phyloP scores from a whole-genome alignment of 1,140 invertebrate genomes.

The Heliothis subflexa region DNA sequence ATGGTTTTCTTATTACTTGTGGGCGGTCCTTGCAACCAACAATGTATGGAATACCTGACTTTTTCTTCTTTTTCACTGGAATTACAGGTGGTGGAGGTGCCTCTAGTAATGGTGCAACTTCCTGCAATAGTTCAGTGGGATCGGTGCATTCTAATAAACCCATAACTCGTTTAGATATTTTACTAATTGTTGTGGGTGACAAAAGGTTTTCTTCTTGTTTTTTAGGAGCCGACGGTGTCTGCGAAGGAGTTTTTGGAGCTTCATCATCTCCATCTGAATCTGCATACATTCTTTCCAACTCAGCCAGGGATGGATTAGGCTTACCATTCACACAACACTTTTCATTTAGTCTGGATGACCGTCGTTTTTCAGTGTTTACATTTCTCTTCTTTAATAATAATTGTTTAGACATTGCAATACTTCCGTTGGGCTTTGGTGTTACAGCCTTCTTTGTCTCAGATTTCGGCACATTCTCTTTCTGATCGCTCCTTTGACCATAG shows the following conservation, averaged over 20 bases:
- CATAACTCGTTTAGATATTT: neutral
- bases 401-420: constrained; percentile 54
- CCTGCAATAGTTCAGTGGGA: constrained; percentile 6
- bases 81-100: constrained; percentile 42
- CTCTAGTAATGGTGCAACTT: constrained; percentile 24
- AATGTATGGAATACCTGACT: constrained; percentile 47
- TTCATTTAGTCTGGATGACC: neutral
- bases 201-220: neutral
- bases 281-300: constrained; percentile 60
- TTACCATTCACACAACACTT: constrained; percentile 44
- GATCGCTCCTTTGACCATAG: neutral
- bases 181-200: constrained; percentile 5
- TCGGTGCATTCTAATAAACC: neutral
- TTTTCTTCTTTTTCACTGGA: constrained; percentile 50
- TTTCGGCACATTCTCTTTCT: constrained; percentile 31
- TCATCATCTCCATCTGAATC: constrained; percentile 51
- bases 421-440: constrained; percentile 11
- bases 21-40: constrained; percentile 50
- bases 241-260: neutral
- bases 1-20: constrained; percentile 35
- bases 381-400: constrained; percentile 32
- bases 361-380: neutral
- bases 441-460: neutral
- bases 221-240: neutral
- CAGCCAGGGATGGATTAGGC: constrained; percentile 54